Evolutionary conservation across 2,113 vertebrate genomes (phyloP).

Genomic region (Aptenodytes forsteri): DNA sequence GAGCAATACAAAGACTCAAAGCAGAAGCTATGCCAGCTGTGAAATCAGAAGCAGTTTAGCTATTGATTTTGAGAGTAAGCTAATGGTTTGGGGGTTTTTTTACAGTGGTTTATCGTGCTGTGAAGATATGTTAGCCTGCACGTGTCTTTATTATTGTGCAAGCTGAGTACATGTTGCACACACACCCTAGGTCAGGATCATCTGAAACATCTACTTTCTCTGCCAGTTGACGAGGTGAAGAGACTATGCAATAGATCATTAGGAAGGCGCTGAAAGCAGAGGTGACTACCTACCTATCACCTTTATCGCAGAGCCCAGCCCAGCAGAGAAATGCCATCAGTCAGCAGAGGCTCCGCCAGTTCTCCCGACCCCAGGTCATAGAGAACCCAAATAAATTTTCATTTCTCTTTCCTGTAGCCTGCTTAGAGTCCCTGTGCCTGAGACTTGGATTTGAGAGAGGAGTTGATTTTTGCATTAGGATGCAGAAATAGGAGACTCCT

Average conservation of each 20-base stretch:
- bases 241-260: neutral
- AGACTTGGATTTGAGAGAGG: neutral
- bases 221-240: rapidly evolving
- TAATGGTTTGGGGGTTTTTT: neutral
- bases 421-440: neutral
- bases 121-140: neutral
- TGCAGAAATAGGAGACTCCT: neutral
- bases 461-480: neutral
- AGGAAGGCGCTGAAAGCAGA: neutral
- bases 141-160: neutral
- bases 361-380: neutral
- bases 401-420: neutral
- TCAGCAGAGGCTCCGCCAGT: neutral
- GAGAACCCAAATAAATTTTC: neutral
- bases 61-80: neutral
- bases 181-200: neutral
- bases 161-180: neutral
- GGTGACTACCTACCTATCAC: neutral
- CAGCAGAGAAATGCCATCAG: neutral
- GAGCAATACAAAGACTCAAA: neutral
- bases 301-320: neutral
- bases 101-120: neutral
- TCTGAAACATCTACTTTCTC: neutral
- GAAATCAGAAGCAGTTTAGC: neutral
- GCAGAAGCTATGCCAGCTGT: neutral